Evolutionary conservation across 2,113 vertebrate species (phyloP), one percentile per base, ranked within the genome.

Genomic region (Trematocara nigrifrons): DNA sequence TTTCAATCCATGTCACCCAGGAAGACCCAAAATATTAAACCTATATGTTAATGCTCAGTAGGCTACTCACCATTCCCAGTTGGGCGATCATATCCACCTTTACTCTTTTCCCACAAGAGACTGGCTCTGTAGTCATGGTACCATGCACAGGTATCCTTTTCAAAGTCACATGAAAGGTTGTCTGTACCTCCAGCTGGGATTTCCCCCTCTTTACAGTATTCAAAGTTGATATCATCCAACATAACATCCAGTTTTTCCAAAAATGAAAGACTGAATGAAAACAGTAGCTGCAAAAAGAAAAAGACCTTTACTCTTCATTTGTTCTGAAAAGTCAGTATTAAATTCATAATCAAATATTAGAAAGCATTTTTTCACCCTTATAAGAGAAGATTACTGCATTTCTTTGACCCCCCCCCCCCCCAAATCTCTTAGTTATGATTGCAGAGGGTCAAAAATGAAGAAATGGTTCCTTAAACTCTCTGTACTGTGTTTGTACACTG

Each of bases 161-260:
- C 95, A 93, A 96, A 97, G 87, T 95, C 89, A 87, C 96, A 97
- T 16, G 94, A 93, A 20, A 96, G 96, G 26, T 51, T 84, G 10
- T 95, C 90, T 13, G 94, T 64, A 64, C 33, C 94, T 20, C 85
- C 94, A 26, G 76, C 16, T 26, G 96, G 96, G 15, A 94, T 10
- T 7, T 96, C 95, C 47, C 79, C 91, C 15, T 95, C 92, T 47
- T 57, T 85, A 84, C 96, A 97, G 85, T 89, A 35, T 6, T 90
- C 89, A 85, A 97, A 93, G 2, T 0, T 54, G 45, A 96, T 89
- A 56, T 97, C 96, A 57, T 97, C 96, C 82, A 97, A 49, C 91
- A 96, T 94, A 4, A 96, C 42, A 15, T 95, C 88, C 7, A n/a
- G 66, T 5, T 2, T 1, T 6, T 10, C 82, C 1, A 2, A 0